Evolutionary conservation across 2,888 invertebrate genomes (phyloP), one percentile per base, ranked within the genome.

Genomic region (Lycocerus yunnanus): DNA sequence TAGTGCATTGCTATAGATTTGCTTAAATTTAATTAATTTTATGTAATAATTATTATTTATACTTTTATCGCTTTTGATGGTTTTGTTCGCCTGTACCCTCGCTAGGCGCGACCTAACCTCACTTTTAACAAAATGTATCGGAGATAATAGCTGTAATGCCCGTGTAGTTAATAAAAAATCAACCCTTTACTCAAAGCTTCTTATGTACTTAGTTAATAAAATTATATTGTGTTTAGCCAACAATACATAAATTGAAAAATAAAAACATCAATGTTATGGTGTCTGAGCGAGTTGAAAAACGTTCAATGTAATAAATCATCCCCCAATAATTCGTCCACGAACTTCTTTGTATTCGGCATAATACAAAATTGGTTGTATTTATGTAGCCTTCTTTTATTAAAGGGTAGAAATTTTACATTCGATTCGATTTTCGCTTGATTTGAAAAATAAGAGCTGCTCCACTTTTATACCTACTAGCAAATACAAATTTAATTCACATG

Each of bases 381-480:
- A 69, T 66, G 59, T 74, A 71, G 8, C 20, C 20, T 63, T 43
- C 59, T 16, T 69, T 66, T 69, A 75, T 75, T 75, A 75, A 75
- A 75, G 75, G 75, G 75, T 75, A 75, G 75, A 43, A 72, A 75
- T 60, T 69, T 72, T 69, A 69, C 69, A 67, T 75, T 75, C 69
- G 67, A 67, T 75, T 75, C 69, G 67, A 75, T 75, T 72, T 72
- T 72, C 75, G 75, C 72, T 75, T 69, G 72, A 69, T 69, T 75
- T 75, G 75, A 75, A 75, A 75, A 75, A 75, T 72, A 68, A 75
- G 75, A 69, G 72, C 74, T 16, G 18, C n/a, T 43, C n/a, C 66
- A 27, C 18, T 61, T 61, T 72, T 69, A 67, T 69, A 71, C 13
- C 2, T 0, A 27, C 11, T n/a, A 21, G 8, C 21, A 21, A 21